Base-by-base conservation (phyloP, 2,888 invertebrate species). In the Melitaea athalia region DNA sequence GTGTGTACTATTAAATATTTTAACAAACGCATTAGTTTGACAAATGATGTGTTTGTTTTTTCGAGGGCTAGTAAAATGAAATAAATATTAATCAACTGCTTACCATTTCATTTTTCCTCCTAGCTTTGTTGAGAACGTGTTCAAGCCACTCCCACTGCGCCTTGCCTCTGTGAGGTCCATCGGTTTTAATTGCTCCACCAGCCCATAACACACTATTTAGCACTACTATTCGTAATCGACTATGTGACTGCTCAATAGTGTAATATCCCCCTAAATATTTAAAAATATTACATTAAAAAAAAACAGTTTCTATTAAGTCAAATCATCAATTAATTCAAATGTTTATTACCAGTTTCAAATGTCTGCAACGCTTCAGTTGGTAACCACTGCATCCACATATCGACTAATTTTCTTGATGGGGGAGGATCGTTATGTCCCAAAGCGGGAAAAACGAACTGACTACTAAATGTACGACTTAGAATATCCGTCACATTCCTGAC, bases 171-270 rank as follows among this genome's bases (percentile, higher is more conserved):
- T 90, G 88, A 0, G 90, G 90, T 0, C 87, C 92, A 69, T 93
- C 92, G 14, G 85, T 87, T 67, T 87, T 83, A 7, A 88, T 82
- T 0, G 87, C 88, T 0, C 93, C 92, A 0, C 91, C 92, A 5
- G 92, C 85, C 97, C 96, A 98, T 64, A 98, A 93, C 86, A 98
- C 97, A 72, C 98, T 98, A 93, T 98, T 98, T 74, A 98, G 93
- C 49, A 97, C 97, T 68, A 98, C 95, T 74, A 98, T 96, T 77
- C 96, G 95, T 67, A 98, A 94, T 78, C 95, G 96, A 83, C 95
- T 95, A 80, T 95, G 95, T 71, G 96, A 96, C 81, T 96, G 95
- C 84, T 97, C 97, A 82, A 97, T 96, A 76, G 97, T 96, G 90
- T 98, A 98, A 92, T 97, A 98, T 68, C 98, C 98, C 84, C 97